Evolutionary conservation across 2,113 vertebrate species (phyloP).

Genomic region (Paratilapia polleni): DNA sequence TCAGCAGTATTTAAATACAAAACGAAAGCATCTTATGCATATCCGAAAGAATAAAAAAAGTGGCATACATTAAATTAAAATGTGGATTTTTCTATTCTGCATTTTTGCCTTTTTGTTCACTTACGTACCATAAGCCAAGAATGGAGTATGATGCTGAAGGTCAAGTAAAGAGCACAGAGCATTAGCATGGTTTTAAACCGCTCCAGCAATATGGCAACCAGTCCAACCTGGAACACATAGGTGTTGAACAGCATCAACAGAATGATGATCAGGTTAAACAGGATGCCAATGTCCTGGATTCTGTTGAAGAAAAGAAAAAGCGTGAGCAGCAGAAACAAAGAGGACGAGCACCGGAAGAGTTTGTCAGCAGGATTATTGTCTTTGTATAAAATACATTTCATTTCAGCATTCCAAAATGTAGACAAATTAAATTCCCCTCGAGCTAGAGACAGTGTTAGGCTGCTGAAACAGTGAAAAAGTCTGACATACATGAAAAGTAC

Average conservation of each 20-base stretch:
- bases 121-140: constrained; percentile 89
- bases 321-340: not conserved
- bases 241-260: constrained; percentile 98
- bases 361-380: not conserved
- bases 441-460: not conserved
- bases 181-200: constrained; percentile 90
- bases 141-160: constrained; percentile 89
- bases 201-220: constrained; percentile 89
- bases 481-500: constrained; percentile 91
- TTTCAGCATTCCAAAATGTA: not conserved
- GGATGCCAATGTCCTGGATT: constrained; percentile 90
- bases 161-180: constrained; percentile 85
- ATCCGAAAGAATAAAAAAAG: not conserved
- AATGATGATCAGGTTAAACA: constrained; percentile 94
- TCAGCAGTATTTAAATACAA: not conserved
- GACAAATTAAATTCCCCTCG: too few species aligned
- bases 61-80: not conserved
- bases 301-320: constrained; percentile 68
- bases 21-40: not conserved
- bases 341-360: not conserved
- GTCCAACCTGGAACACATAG: constrained; percentile 93
- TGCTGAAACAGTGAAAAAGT: not conserved
- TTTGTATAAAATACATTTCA: not conserved
- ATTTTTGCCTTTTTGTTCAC: not conserved
- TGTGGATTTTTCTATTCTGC: rapidly evolving